Conservation (phyloP, 2,888 invertebrate genomes). For the Epiblema foenella region DNA sequence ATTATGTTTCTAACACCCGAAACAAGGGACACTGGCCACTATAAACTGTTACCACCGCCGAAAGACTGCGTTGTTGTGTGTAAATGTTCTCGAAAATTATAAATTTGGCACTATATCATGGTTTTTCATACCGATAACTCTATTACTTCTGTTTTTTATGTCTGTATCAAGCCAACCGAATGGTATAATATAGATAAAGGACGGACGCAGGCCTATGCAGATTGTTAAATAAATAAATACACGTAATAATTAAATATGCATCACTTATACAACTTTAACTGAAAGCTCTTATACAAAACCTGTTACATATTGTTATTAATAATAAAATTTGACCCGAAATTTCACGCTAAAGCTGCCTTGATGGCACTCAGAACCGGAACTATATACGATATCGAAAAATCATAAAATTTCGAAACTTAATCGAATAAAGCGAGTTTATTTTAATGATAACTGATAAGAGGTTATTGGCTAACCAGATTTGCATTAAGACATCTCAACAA, state of each 20-base stretch:
- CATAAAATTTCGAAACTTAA: conserved; percentile 30
- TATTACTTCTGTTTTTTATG: no score
- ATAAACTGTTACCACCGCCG: no score
- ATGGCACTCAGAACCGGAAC: conserved; percentile 31
- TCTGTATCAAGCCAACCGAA: no score
- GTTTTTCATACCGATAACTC: no score
- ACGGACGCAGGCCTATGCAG: no score
- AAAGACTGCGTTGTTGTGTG: no score
- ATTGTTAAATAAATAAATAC: not conserved
- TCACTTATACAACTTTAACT: not conserved
- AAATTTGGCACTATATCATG: no score
- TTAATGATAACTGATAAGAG: conserved; percentile 38
- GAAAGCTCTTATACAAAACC: not conserved
- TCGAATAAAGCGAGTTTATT: conserved; percentile 33
- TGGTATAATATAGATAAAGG: no score
- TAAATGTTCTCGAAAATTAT: no score
- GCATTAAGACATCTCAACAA: conserved; percentile 8
- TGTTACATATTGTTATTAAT: conserved; percentile 12
- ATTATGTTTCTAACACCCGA: no score
- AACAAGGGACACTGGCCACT: no score
- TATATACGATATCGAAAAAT: conserved; percentile 14
- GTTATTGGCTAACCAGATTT: conserved; percentile 23
- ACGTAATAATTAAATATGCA: not conserved
- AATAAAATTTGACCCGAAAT: conserved; percentile 13
- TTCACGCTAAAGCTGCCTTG: conserved; percentile 17